phyloP scores from a whole-genome alignment of 2,888 invertebrate genomes.

The Latrodectus hesperus region DNA sequence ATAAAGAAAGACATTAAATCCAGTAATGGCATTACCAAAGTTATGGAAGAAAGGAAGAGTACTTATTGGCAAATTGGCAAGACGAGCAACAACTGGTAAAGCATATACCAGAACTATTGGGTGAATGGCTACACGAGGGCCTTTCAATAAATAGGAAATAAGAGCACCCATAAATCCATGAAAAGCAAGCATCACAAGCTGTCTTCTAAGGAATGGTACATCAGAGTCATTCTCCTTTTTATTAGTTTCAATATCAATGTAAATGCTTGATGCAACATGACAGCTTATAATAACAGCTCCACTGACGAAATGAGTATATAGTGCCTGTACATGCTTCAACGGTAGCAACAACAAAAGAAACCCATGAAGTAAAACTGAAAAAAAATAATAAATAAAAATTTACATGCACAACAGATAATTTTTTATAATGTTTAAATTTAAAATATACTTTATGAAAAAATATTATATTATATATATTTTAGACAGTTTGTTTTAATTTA shows the following conservation, averaged over 20 bases:
- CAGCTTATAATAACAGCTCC: conserved; percentile 75
- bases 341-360: conserved; percentile 77
- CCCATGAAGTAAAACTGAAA: conserved; percentile 77
- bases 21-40: conserved; percentile 75
- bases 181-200: conserved; percentile 73
- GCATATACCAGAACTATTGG: conserved; percentile 76
- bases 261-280: conserved; percentile 76
- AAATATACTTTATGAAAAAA: too few relatives aligned
- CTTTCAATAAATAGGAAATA: conserved; percentile 75
- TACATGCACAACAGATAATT: too few relatives aligned
- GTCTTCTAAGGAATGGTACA: conserved; percentile 72
- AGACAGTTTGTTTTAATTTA: too few relatives aligned
- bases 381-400: background rate
- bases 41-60: conserved; percentile 76
- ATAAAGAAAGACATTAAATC: conserved; percentile 75
- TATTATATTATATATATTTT: too few relatives aligned
- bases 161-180: conserved; percentile 75
- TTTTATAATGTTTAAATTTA: too few relatives aligned
- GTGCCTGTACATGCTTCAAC: conserved; percentile 75
- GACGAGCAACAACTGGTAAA: conserved; percentile 76
- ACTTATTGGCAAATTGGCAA: conserved; percentile 76
- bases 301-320: conserved; percentile 77
- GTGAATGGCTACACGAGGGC: conserved; percentile 74
- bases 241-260: conserved; percentile 74
- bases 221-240: conserved; percentile 71